These are phyloP conservation scores for Meleagris gallopavo DNA, from an alignment of 2,113 vertebrate species.

Conservation along the genomic window DNA sequence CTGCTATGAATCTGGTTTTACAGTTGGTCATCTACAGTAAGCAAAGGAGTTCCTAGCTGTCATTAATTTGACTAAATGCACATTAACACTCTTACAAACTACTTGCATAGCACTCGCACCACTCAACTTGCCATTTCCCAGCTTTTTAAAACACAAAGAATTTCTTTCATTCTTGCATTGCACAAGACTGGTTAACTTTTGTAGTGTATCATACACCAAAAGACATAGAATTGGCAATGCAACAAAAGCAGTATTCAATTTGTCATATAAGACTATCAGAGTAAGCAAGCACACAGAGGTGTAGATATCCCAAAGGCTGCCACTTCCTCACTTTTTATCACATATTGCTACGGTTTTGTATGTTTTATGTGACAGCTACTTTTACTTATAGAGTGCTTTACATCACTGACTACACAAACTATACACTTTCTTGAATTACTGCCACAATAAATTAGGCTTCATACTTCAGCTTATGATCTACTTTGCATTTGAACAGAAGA, in stretches of 20 bases:
- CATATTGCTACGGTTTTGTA: background rate
- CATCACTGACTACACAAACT: background rate
- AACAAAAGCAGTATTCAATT: background rate
- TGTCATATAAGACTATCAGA: background rate
- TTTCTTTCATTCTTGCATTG: background rate
- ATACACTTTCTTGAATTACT: background rate
- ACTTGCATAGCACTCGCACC: background rate
- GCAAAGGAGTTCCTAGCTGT: background rate
- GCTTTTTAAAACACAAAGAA: fast-evolving
- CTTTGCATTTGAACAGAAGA: too few relatives aligned
- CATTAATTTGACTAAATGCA: background rate
- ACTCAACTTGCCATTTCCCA: background rate
- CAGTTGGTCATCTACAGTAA: background rate
- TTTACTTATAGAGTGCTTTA: background rate
- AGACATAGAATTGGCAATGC: background rate
- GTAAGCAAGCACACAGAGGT: background rate
- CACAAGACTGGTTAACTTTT: background rate
- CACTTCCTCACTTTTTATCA: background rate
- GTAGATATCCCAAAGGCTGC: background rate
- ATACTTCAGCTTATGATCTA: background rate
- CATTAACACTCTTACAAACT: background rate
- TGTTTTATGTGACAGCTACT: background rate
- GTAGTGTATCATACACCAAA: background rate
- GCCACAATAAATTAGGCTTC: background rate
- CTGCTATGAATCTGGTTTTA: background rate